A percentile compares a stretch with the other conserved stretches of the same genome.
phyloP scores from a whole-genome alignment of 2,888 invertebrate genomes.

The Drosophila lutescens region DNA sequence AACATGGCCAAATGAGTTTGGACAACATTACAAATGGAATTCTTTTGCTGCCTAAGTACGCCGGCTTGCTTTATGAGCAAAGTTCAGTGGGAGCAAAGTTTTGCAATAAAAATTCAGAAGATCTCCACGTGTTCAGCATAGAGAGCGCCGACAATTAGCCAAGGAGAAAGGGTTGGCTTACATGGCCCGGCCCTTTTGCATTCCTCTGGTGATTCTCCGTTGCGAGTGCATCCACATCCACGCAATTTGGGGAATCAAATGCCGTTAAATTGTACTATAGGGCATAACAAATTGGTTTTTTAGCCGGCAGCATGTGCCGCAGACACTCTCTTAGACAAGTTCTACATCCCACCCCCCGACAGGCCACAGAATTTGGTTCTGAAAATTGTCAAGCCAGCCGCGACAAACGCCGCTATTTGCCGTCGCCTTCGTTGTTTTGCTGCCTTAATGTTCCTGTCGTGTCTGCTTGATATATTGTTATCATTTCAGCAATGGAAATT shows the following conservation, averaged over 20 bases:
- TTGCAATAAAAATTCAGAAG: slow-evolving; percentile 58
- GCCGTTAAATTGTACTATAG: slow-evolving; percentile 72
- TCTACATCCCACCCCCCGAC: slow-evolving; percentile 30
- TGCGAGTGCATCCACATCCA: slow-evolving; percentile 51
- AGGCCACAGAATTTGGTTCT: slow-evolving; percentile 24
- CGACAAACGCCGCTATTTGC: slow-evolving; percentile 48
- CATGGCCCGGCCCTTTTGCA: background rate
- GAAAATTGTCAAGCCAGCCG: slow-evolving; percentile 65
- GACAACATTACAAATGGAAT: slow-evolving; percentile 68
- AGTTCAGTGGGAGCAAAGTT: slow-evolving; percentile 59
- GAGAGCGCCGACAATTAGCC: slow-evolving; percentile 58
- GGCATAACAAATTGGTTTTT: slow-evolving; percentile 75
- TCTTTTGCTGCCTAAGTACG: slow-evolving; percentile 11
- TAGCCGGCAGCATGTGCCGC: slow-evolving; percentile 57
- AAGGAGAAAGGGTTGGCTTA: background rate
- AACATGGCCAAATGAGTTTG: slow-evolving; percentile 76
- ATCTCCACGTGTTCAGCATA: slow-evolving; percentile 69
- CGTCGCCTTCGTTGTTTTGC: slow-evolving; percentile 39
- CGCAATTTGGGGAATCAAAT: slow-evolving; percentile 72
- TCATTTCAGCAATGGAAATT: slow-evolving; percentile 82
- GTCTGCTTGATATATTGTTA: slow-evolving; percentile 83
- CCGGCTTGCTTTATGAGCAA: slow-evolving; percentile 40
- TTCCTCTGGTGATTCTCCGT: slow-evolving; percentile 10
- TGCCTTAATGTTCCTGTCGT: slow-evolving; percentile 55
- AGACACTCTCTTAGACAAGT: slow-evolving; percentile 38